Evolutionary conservation across 2,888 invertebrate genomes (phyloP).

Genomic region (Mesorhabditis sp.): DNA sequence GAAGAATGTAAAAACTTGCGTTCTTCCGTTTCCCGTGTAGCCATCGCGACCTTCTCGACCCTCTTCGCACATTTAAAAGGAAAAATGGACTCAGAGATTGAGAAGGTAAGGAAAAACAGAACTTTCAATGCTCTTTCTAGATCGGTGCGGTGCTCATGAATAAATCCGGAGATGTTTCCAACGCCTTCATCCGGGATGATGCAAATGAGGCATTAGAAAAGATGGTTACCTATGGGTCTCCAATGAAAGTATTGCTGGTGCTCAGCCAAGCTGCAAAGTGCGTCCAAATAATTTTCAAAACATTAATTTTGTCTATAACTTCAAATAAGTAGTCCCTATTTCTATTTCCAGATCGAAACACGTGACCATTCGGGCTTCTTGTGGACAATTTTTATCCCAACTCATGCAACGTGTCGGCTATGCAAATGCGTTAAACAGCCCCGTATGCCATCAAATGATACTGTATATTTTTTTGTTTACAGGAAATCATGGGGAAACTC

Average conservation of each 20-base stretch:
- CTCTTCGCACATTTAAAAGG: conserved; percentile 68
- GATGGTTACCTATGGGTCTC: conserved; percentile 75
- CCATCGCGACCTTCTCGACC: conserved; percentile 78
- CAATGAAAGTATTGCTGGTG: conserved; percentile 61
- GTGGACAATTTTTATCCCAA: conserved; percentile 62
- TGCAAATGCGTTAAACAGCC: no score
- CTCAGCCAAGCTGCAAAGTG: conserved; percentile 58
- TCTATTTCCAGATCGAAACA: conserved; percentile 71
- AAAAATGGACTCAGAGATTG: conserved; percentile 65
- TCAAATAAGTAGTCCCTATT: not conserved
- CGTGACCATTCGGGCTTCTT: conserved; percentile 78
- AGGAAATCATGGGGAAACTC: no score
- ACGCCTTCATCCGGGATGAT: conserved; percentile 84
- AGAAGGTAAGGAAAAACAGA: conserved; percentile 26
- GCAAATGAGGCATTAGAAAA: conserved; percentile 77
- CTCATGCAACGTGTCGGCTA: no score
- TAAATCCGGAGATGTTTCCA: conserved; percentile 74
- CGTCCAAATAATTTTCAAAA: no score
- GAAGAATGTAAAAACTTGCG: conserved; percentile 72
- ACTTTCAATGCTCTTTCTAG: conserved; percentile 14
- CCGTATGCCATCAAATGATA: no score
- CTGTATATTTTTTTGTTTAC: no score
- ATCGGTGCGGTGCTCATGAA: conserved; percentile 35
- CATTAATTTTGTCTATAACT: no score
- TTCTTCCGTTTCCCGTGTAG: conserved; percentile 84